Conservation (phyloP, 2,888 invertebrate genomes). For the Branchipolynoe longqiensis region DNA sequence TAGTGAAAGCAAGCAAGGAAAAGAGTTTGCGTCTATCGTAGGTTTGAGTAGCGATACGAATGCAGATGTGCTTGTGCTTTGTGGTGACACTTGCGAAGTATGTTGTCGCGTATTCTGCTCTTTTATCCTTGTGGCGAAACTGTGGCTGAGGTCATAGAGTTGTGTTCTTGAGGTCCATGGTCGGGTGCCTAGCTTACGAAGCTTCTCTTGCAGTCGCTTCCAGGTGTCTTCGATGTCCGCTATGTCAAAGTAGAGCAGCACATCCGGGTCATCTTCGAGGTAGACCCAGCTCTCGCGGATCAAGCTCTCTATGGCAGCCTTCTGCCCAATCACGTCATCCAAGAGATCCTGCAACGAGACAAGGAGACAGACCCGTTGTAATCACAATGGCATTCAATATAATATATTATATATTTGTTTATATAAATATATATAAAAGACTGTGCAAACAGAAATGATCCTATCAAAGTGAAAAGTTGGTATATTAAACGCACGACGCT, state of each 20-base stretch:
- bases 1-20: slow-evolving; percentile 34
- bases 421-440: too few relatives aligned
- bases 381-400: too few relatives aligned
- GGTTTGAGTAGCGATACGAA: neutral
- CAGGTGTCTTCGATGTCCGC: slow-evolving; percentile 20
- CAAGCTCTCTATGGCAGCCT: slow-evolving; percentile 26
- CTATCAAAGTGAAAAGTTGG: too few relatives aligned
- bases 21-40: neutral
- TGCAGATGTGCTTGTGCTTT: too few relatives aligned
- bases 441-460: too few relatives aligned
- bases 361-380: neutral
- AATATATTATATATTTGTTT: too few relatives aligned
- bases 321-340: slow-evolving; percentile 43
- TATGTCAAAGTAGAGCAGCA: slow-evolving; percentile 34
- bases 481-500: too few relatives aligned
- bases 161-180: slow-evolving; percentile 44
- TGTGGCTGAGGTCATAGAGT: slow-evolving; percentile 23
- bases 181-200: neutral
- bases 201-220: slow-evolving; percentile 24
- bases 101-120: too few relatives aligned
- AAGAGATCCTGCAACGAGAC: slow-evolving; percentile 44
- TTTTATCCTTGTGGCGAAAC: slow-evolving; percentile 50
- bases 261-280: slow-evolving; percentile 44
- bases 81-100: too few relatives aligned
- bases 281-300: slow-evolving; percentile 39